Base-by-base conservation (phyloP, 1,140 invertebrate species). In the Argopecten irradians region DNA sequence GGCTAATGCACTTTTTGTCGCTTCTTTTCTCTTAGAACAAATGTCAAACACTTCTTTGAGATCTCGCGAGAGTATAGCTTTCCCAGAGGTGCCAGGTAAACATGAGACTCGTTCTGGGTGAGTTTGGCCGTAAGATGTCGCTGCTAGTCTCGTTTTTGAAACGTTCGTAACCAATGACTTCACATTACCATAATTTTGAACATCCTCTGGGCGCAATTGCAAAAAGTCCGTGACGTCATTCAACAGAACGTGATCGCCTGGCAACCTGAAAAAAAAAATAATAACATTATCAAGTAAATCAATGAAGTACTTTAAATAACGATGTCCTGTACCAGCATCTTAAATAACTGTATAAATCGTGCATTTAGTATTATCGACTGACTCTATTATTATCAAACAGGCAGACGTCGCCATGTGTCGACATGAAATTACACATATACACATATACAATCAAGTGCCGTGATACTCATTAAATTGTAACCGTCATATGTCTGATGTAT, bases 151-250 rank as follows among this genome's bases (percentile, higher is more conserved):
- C 14, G 55, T 71, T 71, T 71, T 71, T 8, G 55, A 71, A 28
- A 71, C 55, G 55, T n/a, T 71, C 28, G 55, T 5, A 71, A 71
- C 55, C 55, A 71, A 28, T 5, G 55, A 28, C 16, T 71, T 71
- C n/a, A 71, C 22, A 28, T n/a, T 71, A n/a, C n/a, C 28, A 71
- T 71, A 22, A 71, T 5, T 71, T 5, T 28, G 55, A 1, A 71
- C 55, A 71, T 71, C 55, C 8, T 71, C 55, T 3, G 28, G 28
- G 5, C 22, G 22, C 7, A 71, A 3, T 16, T 71, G 55, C 55
- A 71, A n/a, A 71, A 71, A 71, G 28, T 71, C 55, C 28, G 55
- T 71, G 55, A 71, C 55, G 55, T 71, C 55, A 71, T 71, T 71
- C 55, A 71, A 71, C 55, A 71, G n/a, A 5, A 71, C 55, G 14